Base-by-base conservation (phyloP, 1,140 invertebrate genomes). In the Drosophila gunungcola region DNA sequence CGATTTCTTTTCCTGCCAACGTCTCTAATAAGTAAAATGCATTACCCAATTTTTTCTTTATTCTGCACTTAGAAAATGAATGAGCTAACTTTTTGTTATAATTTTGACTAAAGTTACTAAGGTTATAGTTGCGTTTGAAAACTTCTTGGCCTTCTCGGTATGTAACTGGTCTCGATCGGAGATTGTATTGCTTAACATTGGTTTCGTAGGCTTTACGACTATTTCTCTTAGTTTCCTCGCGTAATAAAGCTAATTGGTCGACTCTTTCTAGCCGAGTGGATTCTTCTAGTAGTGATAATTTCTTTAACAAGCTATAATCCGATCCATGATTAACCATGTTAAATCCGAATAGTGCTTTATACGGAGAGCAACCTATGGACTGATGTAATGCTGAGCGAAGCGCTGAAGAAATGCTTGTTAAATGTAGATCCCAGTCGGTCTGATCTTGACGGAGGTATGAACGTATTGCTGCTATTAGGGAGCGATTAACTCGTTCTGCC, bases 401-500 rank as follows among this genome's bases (percentile, higher is more conserved):
- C 5, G 62, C 56, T 25, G 45, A 65, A 10, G 61, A 45, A 12
- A 73, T 73, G 2, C 21, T 21, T 4, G 16, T 11, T 1, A 73
- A 9, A 52, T 78, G 9, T 12, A 4, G 2, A 41, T 78, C 57
- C 70, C 75, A 74, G 2, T 57, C 43, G 7, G 29, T 67, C 11
- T 78, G 75, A 21, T 78, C n/a, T n/a, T n/a, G n/a, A n/a, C n/a
- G n/a, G n/a, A n/a, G n/a, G n/a, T n/a, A n/a, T n/a, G n/a, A n/a
- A n/a, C n/a, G n/a, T 21, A 21, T 21, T 21, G n/a, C 16, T 21
- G 16, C 3, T n/a, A n/a, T n/a, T n/a, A n/a, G n/a, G n/a, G n/a
- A n/a, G n/a, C n/a, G n/a, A n/a, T n/a, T n/a, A n/a, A n/a, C n/a
- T n/a, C n/a, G n/a, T n/a, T n/a, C n/a, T n/a, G n/a, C n/a, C n/a